Base-by-base conservation (phyloP, 2,888 invertebrate species). In the Nasonovia ribisnigri region DNA sequence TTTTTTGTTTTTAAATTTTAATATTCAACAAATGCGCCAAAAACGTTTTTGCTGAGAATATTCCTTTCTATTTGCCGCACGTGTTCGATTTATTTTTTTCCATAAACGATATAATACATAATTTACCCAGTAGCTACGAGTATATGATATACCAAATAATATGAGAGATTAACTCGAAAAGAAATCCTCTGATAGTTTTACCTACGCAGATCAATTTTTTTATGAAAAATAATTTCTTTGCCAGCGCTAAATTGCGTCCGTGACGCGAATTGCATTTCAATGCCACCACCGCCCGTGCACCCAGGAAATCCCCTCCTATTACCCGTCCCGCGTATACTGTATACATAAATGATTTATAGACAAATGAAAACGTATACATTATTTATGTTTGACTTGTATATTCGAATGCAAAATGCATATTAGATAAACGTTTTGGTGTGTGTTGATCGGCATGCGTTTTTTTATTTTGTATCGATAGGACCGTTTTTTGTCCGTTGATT, bases 201-300 rank as follows among this genome's bases (percentile, higher is more conserved):
- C 13, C 29, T 86, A 46, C 20, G n/a, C 20, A 6, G 48, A 87
- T 8, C 77, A 77, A 36, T 77, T n/a, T 67, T 67, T 77, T n/a
- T 77, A 77, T 36, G 36, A 86, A 86, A n/a, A 87, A 87, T 87
- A n/a, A 89, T 67, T 67, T 67, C 48, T 90, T 90, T 46, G 60
- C 20, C 60, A 16, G 6, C n/a, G 46, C 46, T 24, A 90, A 77
- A 36, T 42, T 36, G 5, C 11, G 46, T 48, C 46, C 36, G 48
- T 43, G 48, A 48, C 48, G 48, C 13, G 5, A 67, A 90, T 90
- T 67, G 24, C 48, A 24, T 46, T 67, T 67, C 26, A 90, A 67
- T 67, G 36, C 48, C 24, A n/a, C 26, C 48, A 67, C 48, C 3
- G 6, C 48, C 16, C 8, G 67, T 20, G 60, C 26, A 57, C 20